A percentile compares a stretch with the other conserved stretches of the same genome.
Conservation (phyloP, 2,888 invertebrate species). For the Volucella inflata region DNA sequence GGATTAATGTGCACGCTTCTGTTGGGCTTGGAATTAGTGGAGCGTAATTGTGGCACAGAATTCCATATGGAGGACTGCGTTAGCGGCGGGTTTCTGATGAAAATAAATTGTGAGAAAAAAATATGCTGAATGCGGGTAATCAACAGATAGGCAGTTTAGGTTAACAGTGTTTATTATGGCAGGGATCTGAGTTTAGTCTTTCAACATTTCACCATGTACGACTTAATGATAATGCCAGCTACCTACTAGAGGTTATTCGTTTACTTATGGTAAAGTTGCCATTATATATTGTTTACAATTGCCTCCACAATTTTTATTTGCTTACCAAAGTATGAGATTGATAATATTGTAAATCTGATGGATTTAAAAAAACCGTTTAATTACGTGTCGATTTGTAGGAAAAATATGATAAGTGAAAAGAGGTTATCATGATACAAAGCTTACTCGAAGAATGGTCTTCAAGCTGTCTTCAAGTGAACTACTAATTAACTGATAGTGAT, state of each 20-base stretch:
- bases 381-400: too few species aligned
- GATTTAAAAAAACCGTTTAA: too few species aligned
- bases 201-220: slow-evolving; percentile 40
- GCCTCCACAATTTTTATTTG: slow-evolving; percentile 27
- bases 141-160: slow-evolving; percentile 42
- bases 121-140: slow-evolving; percentile 59
- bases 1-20: slow-evolving; percentile 73
- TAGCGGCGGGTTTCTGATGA: slow-evolving; percentile 15
- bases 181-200: slow-evolving; percentile 3
- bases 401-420: too few species aligned
- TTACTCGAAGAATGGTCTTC: too few species aligned
- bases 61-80: slow-evolving; percentile 25
- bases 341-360: too few species aligned
- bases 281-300: slow-evolving; percentile 32
- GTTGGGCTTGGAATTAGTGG: slow-evolving; percentile 50
- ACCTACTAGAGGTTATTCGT: slow-evolving; percentile 10
- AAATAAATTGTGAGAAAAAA: slow-evolving; percentile 67
- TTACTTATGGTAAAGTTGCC: slow-evolving; percentile 16
- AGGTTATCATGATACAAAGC: too few species aligned
- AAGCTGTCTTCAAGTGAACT: too few species aligned
- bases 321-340: background rate
- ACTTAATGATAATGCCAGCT: slow-evolving; percentile 59
- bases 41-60: slow-evolving; percentile 1
- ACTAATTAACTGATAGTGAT: too few species aligned
- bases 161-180: slow-evolving; percentile 44